Evolutionary conservation across 1,140 invertebrate genomes (phyloP).

Genomic region (Lucilia cuprina): DNA sequence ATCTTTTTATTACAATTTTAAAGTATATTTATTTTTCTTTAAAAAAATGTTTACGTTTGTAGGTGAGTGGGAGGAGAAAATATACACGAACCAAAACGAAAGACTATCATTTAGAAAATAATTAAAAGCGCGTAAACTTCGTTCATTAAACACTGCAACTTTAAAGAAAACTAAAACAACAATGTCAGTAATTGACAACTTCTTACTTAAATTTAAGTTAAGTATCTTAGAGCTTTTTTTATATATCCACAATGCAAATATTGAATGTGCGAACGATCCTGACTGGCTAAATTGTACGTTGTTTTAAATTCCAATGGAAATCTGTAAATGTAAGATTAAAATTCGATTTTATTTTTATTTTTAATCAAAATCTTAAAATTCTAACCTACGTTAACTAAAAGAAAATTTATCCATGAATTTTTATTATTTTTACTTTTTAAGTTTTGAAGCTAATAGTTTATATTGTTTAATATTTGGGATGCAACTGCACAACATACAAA

Average conservation of each 20-base stretch:
- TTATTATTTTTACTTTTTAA: not conserved
- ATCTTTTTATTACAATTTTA: constrained; percentile 14
- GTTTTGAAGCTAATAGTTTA: not conserved
- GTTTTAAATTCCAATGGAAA: not conserved
- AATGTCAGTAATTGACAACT: not conserved
- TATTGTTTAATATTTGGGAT: not conserved
- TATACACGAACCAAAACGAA: not conserved
- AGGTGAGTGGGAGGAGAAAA: not conserved
- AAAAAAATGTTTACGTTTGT: not conserved
- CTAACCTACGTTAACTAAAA: too few relatives aligned
- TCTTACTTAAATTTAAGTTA: not conserved
- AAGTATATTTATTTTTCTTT: not conserved
- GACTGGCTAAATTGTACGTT: not conserved
- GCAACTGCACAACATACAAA: not conserved
- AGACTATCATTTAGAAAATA: not conserved
- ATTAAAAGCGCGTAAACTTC: not conserved
- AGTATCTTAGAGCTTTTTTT: not conserved
- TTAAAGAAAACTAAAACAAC: not conserved
- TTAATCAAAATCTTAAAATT: too few relatives aligned
- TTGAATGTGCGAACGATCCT: not conserved
- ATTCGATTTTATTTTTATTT: too few relatives aligned
- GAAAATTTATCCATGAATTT: too few relatives aligned
- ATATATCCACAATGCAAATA: too few relatives aligned
- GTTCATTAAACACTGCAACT: not conserved
- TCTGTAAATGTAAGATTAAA: not conserved